These are phyloP conservation scores for Syngnathus typhle DNA, from an alignment of 2,113 vertebrate genomes.

Conservation along the genomic window DNA sequence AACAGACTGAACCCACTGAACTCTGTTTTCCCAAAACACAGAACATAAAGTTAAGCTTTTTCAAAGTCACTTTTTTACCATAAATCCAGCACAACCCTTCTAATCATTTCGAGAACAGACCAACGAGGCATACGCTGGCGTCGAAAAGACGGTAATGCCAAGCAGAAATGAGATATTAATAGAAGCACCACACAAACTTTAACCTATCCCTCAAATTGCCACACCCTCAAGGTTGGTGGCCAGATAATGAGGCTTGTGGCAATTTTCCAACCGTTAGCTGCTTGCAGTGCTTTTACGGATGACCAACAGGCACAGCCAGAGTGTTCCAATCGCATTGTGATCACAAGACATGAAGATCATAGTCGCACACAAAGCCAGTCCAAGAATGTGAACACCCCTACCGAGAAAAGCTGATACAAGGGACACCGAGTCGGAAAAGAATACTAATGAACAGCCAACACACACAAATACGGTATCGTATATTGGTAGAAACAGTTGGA, in stretches of 20 bases:
- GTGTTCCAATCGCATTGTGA: conserved; percentile 35
- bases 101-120: no score
- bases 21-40: neutral
- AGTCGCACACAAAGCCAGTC: conserved; percentile 14
- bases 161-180: neutral
- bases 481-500: neutral
- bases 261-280: conserved; percentile 26
- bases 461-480: neutral
- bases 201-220: neutral
- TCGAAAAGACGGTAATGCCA: neutral
- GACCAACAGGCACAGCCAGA: conserved; percentile 15
- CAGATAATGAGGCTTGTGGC: conserved; percentile 20
- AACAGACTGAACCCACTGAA: conserved; percentile 17
- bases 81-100: neutral
- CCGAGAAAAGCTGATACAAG: conserved; percentile 4
- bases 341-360: conserved; percentile 44
- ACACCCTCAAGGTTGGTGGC: conserved; percentile 6
- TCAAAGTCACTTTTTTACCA: neutral
- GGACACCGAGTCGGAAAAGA: conserved; percentile 8
- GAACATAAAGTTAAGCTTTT: neutral
- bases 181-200: neutral
- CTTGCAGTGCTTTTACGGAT: conserved; percentile 31
- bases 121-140: no score
- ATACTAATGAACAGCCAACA: conserved; percentile 18
- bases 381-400: conserved; percentile 28